These are phyloP conservation scores for Himalopsyche tibetana DNA, from an alignment of 2,888 invertebrate genomes.

Conservation along the genomic window DNA sequence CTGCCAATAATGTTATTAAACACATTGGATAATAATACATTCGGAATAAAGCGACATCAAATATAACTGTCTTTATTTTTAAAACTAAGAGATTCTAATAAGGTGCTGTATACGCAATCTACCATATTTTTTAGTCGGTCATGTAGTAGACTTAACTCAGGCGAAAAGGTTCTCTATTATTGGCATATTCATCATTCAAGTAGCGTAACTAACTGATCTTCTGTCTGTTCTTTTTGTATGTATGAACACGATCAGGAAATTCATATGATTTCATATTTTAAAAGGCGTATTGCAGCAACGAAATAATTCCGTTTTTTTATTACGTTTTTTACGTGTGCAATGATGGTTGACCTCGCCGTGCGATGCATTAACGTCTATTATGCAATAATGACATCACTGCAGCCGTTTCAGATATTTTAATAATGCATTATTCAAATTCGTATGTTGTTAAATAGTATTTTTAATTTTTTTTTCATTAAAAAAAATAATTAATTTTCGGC, in stretches of 20 bases:
- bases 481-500: neutral
- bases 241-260: slow-evolving; percentile 13
- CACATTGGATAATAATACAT: neutral
- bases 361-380: slow-evolving; percentile 22
- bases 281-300: slow-evolving; percentile 14
- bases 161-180: neutral
- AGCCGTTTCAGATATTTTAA: slow-evolving; percentile 26
- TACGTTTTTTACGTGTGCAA: slow-evolving; percentile 3
- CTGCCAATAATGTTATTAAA: no score
- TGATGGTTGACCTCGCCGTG: slow-evolving; percentile 21
- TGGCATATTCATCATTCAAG: slow-evolving; percentile 27
- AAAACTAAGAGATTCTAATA: no score
- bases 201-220: neutral
- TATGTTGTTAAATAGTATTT: neutral
- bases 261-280: slow-evolving; percentile 22
- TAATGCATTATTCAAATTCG: slow-evolving; percentile 38
- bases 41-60: neutral
- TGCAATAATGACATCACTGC: slow-evolving; percentile 40
- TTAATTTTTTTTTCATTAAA: neutral
- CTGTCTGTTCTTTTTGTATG: neutral
- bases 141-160: neutral
- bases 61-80: no score
- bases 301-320: neutral
- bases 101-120: no score
- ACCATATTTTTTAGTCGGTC: neutral